phyloP scores from a whole-genome alignment of 2,797 vertebrate species.

The Oreochromis grahami region DNA sequence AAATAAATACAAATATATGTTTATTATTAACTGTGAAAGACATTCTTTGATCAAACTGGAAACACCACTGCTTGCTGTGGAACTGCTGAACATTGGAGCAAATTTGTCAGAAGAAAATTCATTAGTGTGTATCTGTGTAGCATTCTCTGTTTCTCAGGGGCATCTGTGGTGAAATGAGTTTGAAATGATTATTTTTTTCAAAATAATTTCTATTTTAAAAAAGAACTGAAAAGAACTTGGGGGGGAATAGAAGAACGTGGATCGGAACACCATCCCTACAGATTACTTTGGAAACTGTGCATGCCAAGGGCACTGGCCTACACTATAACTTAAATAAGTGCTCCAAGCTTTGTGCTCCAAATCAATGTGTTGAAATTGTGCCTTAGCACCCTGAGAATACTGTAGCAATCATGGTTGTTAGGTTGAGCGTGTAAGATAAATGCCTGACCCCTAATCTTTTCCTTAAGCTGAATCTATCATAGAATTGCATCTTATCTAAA shows the following conservation, averaged over 20 bases:
- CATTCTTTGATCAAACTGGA: neutral
- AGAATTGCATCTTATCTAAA: neutral
- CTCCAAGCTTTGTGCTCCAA: neutral
- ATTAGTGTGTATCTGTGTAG: neutral
- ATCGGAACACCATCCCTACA: neutral
- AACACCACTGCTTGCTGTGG: accelerated
- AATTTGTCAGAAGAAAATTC: neutral
- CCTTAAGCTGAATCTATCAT: neutral
- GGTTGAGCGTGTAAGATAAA: accelerated
- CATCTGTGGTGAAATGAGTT: neutral
- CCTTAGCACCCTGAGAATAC: neutral
- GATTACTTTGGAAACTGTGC: neutral
- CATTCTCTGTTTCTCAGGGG: neutral
- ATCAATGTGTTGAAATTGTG: neutral
- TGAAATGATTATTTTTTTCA: accelerated
- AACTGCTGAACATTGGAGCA: neutral
- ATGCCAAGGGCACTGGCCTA: accelerated
- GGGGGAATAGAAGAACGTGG: too few species aligned
- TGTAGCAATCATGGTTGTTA: neutral
- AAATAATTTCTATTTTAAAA: neutral
- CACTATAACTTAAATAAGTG: accelerated
- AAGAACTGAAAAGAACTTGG: neutral
- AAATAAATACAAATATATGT: neutral
- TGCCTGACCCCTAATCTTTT: neutral
- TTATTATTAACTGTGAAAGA: neutral